Conservation (phyloP, 2,797 vertebrate genomes). For the Phrynocephalus forsythii region DNA sequence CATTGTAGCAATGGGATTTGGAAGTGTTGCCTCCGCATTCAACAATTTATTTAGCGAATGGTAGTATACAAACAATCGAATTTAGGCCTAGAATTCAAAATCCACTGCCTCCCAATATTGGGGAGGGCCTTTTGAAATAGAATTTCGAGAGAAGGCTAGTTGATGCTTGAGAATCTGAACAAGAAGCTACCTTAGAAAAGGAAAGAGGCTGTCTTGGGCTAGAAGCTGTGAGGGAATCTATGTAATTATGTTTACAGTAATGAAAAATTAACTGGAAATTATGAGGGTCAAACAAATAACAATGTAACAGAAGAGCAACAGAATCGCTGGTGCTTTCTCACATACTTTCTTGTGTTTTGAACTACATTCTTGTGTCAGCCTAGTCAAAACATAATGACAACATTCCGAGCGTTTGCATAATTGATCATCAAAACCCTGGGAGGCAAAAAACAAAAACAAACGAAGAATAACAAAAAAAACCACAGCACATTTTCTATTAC, state of each 20-base stretch:
- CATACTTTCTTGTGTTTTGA: background rate
- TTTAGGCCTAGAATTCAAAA: background rate
- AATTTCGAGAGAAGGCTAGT: background rate
- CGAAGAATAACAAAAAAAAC: background rate
- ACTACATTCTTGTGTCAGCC: background rate
- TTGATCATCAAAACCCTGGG: background rate
- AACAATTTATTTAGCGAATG: too few species aligned
- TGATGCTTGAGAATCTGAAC: background rate
- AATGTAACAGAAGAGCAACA: background rate
- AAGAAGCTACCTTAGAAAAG: background rate
- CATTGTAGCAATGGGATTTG: too few species aligned
- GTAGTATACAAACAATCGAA: too few species aligned
- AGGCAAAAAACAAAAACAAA: background rate
- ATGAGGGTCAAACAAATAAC: background rate
- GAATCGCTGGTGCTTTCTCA: background rate
- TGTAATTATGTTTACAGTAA: background rate
- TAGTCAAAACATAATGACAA: background rate
- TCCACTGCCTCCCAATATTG: background rate
- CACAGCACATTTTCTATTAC: background rate
- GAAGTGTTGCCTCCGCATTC: too few species aligned
- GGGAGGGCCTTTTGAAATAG: background rate
- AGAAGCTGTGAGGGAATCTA: background rate
- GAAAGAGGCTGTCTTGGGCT: background rate
- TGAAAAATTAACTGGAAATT: background rate
- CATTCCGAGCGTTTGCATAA: background rate